Conservation (phyloP, 2,888 invertebrate genomes). For the Spodoptera exigua region DNA sequence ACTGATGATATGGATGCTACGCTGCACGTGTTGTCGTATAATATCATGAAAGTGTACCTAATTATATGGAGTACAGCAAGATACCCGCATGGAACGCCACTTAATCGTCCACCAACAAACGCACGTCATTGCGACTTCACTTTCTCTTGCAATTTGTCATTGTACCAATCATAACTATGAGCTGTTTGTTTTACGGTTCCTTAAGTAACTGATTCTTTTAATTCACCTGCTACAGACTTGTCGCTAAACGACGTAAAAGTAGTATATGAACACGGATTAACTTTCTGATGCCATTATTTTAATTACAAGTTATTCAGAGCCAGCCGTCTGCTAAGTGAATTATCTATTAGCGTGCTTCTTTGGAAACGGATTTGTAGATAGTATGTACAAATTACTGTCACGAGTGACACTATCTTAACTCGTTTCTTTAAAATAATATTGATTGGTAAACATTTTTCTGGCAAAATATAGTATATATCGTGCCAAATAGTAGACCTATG, state of each 20-base stretch:
- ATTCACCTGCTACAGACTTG: conserved; percentile 23
- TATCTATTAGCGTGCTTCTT: conserved; percentile 31
- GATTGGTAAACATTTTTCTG: background rate
- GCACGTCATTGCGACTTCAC: conserved; percentile 80
- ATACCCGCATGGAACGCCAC: conserved; percentile 59
- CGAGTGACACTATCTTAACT: background rate
- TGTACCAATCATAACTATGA: conserved; percentile 54
- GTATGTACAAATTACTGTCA: conserved; percentile 2
- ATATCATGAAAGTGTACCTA: conserved; percentile 47
- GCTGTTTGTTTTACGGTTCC: conserved; percentile 53
- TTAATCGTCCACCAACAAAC: conserved; percentile 60
- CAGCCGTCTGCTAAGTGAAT: conserved; percentile 12
- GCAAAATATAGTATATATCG: conserved; percentile 4
- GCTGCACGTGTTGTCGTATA: conserved; percentile 34
- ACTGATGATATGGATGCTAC: conserved; percentile 28
- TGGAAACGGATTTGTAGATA: conserved; percentile 32
- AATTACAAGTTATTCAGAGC: conserved; percentile 39
- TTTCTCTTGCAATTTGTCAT: conserved; percentile 79
- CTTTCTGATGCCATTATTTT: conserved; percentile 54
- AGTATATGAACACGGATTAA: conserved; percentile 35
- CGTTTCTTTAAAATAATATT: background rate
- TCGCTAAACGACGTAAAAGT: conserved; percentile 49
- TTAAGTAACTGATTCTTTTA: conserved; percentile 35
- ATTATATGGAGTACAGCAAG: conserved; percentile 63
- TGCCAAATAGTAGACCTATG: conserved; percentile 4